These are phyloP conservation scores for Napeogenes sylphis DNA, from an alignment of 2,888 invertebrate genomes.

Conservation along the genomic window DNA sequence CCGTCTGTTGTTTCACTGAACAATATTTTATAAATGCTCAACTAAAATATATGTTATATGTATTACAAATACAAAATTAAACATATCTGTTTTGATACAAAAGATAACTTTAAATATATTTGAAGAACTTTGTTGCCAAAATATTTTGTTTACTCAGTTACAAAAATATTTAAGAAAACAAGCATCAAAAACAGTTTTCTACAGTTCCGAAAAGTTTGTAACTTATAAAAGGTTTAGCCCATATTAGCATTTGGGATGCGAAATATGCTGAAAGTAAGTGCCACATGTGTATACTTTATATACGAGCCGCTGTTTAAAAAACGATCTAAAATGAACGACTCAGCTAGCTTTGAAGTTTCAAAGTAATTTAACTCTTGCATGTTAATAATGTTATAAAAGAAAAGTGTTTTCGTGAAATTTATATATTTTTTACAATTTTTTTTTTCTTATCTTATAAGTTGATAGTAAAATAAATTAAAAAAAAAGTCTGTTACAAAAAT, in stretches of 20 bases:
- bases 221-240: conserved; percentile 46
- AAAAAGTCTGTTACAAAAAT: too few species aligned
- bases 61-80: too few species aligned
- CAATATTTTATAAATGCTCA: too few species aligned
- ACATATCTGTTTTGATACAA: too few species aligned
- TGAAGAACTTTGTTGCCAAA: background rate
- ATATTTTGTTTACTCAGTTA: conserved; percentile 16
- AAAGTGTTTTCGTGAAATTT: background rate
- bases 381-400: background rate
- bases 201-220: conserved; percentile 17
- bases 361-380: background rate
- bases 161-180: conserved; percentile 19
- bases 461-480: too few species aligned
- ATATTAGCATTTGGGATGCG: conserved; percentile 62
- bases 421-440: too few species aligned
- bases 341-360: conserved; percentile 2
- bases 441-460: too few species aligned
- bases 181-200: conserved; percentile 38
- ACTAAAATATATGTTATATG: too few species aligned
- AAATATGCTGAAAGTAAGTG: conserved; percentile 18
- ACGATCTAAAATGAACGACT: background rate
- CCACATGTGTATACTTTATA: conserved; percentile 11
- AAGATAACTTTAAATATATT: too few species aligned
- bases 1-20: too few species aligned
- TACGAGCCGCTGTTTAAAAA: conserved; percentile 8